Conservation (phyloP, 2,888 invertebrate species). For the Drosophila anomelani region DNA sequence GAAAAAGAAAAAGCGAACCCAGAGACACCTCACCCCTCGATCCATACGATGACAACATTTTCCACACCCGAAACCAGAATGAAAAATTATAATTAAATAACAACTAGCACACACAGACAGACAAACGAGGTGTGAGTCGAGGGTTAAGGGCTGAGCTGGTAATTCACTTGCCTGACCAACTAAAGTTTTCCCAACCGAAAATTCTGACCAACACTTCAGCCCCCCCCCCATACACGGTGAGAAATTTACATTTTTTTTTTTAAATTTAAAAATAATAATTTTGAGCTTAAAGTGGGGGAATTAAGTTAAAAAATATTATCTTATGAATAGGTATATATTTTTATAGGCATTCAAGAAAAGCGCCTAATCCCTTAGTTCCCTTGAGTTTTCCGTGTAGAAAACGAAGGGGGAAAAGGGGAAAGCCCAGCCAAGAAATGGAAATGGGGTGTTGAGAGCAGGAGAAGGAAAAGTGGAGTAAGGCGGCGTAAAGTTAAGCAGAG, state of each 20-base stretch:
- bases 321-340: too few relatives aligned
- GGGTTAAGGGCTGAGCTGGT: constrained; percentile 52
- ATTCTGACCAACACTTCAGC: constrained; percentile 3
- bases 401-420: neutral
- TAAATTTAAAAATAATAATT: neutral
- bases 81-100: constrained; percentile 68
- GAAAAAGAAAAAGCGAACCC: neutral
- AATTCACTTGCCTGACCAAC: constrained; percentile 59
- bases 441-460: constrained; percentile 10
- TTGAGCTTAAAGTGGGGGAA: too few relatives aligned
- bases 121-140: constrained; percentile 5
- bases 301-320: too few relatives aligned
- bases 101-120: constrained; percentile 22
- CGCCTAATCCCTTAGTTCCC: neutral
- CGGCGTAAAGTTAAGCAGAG: constrained; percentile 37
- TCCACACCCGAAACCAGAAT: constrained; percentile 43
- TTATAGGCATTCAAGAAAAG: too few relatives aligned
- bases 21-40: constrained; percentile 2
- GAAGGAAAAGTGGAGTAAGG: constrained; percentile 28
- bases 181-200: constrained; percentile 29
- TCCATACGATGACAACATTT: constrained; percentile 45
- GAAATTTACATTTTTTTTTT: neutral
- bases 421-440: neutral
- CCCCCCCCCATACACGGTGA: neutral
- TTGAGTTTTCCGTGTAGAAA: neutral